phyloP scores from a whole-genome alignment of 2,888 invertebrate genomes.

The Plebejus argus region DNA sequence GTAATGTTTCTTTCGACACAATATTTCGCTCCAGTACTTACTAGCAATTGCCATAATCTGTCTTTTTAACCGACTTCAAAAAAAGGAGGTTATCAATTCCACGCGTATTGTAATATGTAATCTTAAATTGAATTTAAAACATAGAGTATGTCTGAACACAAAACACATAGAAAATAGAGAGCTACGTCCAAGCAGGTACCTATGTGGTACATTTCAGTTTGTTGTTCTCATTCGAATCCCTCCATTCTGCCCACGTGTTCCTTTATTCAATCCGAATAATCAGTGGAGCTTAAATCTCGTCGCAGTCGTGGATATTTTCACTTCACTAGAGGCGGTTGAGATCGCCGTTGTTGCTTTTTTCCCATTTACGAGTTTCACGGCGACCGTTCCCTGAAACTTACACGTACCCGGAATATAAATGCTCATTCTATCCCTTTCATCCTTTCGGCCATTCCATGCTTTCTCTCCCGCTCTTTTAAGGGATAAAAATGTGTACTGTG shows the following conservation, averaged over 20 bases:
- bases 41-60: neutral
- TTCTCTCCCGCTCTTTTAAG: conserved; percentile 64
- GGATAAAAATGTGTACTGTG: conserved; percentile 79
- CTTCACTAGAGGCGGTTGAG: conserved; percentile 75
- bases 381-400: conserved; percentile 81
- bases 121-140: neutral
- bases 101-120: no score
- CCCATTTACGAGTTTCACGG: conserved; percentile 81
- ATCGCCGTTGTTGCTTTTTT: conserved; percentile 80
- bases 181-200: neutral
- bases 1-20: no score
- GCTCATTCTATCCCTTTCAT: conserved; percentile 61
- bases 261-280: conserved; percentile 29
- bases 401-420: conserved; percentile 81
- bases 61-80: no score
- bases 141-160: neutral
- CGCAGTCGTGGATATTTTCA: conserved; percentile 49
- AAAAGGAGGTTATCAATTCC: no score
- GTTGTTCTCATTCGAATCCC: neutral
- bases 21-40: no score
- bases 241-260: conserved; percentile 4
- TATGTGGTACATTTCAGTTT: neutral
- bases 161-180: conserved; percentile 48
- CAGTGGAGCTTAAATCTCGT: conserved; percentile 36
- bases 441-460: conserved; percentile 45